Base-by-base conservation (phyloP, 2,888 invertebrate genomes). In the Cheilosia pagana region DNA sequence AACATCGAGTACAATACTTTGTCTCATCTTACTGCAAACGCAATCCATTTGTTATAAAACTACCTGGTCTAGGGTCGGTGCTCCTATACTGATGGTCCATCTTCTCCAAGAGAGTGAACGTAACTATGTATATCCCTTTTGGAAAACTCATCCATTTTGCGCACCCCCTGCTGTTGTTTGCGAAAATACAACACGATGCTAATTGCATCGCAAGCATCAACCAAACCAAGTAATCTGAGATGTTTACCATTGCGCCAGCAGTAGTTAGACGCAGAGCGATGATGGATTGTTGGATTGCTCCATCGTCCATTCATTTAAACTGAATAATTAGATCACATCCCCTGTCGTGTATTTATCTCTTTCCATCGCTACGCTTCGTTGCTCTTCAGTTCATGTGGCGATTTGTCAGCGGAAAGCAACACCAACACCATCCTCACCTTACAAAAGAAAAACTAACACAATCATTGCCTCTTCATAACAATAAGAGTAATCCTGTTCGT, bases 391-490 rank as follows among this genome's bases (percentile, higher is more conserved):
- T 78, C 63, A 74, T 57, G 63, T 39, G 63, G 52, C 48, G 45
- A 63, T 78, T 79, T 78, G 78, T 65, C 74, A 63, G 65, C 78
- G 68, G 62, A 68, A 68, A 74, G 52, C 23, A 43, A 62, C n/a
- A 53, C 53, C 65, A 53, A 59, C 65, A 67, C 76, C 71, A 67
- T 75, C 70, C 41, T n/a, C 16, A 16, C 45, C 45, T 16, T 8
- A 8, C 7, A 7, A 28, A 55, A 35, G 39, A 35, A 43, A 50
- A 25, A 71, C 53, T 14, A 82, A 60, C 62, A 57, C 74, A 83
- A 74, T 83, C 78, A 79, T 78, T 68, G 74, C 63, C 63, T 53
- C 63, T 59, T 83, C 83, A 78, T 59, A 83, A 78, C 70, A 83
- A 83, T 74, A 74, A 78, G 74, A 57, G 48, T 52, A 57, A 70